Evolutionary conservation across 2,888 invertebrate species (phyloP).

Genomic region (Drosophila macrothrix): DNA sequence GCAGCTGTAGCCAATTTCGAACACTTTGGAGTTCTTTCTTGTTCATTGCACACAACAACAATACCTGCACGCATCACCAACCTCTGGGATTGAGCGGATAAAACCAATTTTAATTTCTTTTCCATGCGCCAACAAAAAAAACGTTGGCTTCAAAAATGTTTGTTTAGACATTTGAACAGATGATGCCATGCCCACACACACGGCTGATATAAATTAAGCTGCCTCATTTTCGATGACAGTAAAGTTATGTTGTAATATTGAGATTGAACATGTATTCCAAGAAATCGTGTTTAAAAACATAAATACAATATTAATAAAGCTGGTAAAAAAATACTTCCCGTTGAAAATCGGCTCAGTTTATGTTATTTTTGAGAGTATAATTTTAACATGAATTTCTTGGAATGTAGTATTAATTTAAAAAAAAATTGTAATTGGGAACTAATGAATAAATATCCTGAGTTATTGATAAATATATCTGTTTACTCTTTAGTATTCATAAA

Average conservation of each 20-base stretch:
- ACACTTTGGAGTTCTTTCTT: slow-evolving; percentile 26
- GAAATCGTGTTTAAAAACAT: neutral
- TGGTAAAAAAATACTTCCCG: neutral
- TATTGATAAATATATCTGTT: neutral
- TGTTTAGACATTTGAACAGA: slow-evolving; percentile 54
- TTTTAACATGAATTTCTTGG: neutral
- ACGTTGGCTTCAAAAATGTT: slow-evolving; percentile 47
- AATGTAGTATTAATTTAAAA: no score
- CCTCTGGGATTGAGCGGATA: slow-evolving; percentile 32
- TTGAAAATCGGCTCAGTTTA: neutral
- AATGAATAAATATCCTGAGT: neutral
- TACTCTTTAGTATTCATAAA: slow-evolving; percentile 6
- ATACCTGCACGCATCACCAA: slow-evolving; percentile 1
- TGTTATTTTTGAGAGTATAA: neutral
- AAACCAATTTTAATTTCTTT: slow-evolving; percentile 72
- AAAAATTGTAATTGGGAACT: neutral
- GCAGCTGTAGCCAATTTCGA: neutral
- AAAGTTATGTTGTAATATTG: neutral
- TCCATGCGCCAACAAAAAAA: slow-evolving; percentile 29
- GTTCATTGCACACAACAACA: slow-evolving; percentile 40
- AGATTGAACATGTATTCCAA: neutral
- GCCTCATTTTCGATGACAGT: neutral
- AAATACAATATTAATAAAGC: neutral
- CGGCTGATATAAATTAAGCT: slow-evolving; percentile 40
- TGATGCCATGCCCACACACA: slow-evolving; percentile 41